A percentile compares a stretch with the other conserved stretches of the same genome.
Evolutionary conservation across 2,113 vertebrate genomes (phyloP).

Genomic region (Patagioenas fasciata): DNA sequence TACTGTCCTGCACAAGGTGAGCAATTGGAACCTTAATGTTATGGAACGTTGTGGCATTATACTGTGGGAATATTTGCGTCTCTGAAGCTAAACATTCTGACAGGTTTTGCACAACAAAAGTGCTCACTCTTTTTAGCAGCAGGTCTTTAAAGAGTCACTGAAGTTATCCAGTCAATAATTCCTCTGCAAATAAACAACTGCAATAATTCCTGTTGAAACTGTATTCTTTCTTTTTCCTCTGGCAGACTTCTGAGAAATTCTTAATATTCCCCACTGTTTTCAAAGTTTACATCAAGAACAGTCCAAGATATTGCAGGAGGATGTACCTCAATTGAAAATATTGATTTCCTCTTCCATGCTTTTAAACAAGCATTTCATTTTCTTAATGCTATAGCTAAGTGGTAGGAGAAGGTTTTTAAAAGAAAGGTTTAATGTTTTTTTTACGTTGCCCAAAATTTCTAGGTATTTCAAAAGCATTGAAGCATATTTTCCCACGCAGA

Average conservation of each 20-base stretch:
- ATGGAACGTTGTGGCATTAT: background rate
- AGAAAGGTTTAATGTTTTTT: background rate
- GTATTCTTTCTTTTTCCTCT: background rate
- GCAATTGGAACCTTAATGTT: background rate
- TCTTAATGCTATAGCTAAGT: background rate
- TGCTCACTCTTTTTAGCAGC: background rate
- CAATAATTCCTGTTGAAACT: background rate
- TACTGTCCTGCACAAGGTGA: background rate
- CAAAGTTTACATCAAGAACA: background rate
- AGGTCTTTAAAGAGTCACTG: background rate
- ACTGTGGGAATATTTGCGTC: background rate
- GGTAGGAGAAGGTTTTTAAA: background rate
- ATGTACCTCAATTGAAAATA: background rate
- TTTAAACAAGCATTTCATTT: background rate
- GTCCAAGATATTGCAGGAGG: background rate
- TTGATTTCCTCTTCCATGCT: background rate
- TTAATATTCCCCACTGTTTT: background rate
- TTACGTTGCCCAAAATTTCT: background rate
- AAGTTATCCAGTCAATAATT: background rate
- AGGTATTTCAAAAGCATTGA: background rate
- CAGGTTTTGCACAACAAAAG: background rate
- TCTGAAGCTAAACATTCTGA: background rate
- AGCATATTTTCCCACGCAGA: background rate
- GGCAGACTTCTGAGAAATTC: background rate
- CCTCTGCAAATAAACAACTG: background rate